phyloP scores from a whole-genome alignment of 2,888 invertebrate species.

The Drosophila niveifrons region DNA sequence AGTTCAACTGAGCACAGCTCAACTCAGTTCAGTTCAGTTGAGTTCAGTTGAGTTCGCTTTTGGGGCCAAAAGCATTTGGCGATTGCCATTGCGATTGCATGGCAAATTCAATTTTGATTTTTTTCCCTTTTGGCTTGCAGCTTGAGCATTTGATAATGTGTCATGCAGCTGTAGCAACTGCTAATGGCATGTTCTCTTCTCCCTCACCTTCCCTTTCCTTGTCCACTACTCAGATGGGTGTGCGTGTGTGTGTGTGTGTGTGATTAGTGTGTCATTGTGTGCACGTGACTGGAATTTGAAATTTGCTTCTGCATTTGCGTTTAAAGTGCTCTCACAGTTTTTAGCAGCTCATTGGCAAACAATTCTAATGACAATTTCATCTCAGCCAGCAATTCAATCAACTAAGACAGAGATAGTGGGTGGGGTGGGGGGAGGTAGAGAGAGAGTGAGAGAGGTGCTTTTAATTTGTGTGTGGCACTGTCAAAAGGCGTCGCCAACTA shows the following conservation, averaged over 20 bases:
- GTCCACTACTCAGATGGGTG: slow-evolving; percentile 3
- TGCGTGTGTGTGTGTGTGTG: slow-evolving; percentile 38
- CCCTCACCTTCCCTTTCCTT: neutral
- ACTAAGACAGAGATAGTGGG: neutral
- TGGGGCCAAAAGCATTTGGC: slow-evolving; percentile 6
- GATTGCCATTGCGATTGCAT: slow-evolving; percentile 47
- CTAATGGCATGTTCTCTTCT: slow-evolving; percentile 47
- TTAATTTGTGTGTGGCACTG: slow-evolving; percentile 27
- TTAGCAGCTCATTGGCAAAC: slow-evolving; percentile 68
- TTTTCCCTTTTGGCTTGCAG: slow-evolving; percentile 20
- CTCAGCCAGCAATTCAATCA: slow-evolving; percentile 35
- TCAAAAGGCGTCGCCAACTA: slow-evolving; percentile 34
- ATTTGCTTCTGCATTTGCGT: slow-evolving; percentile 44
- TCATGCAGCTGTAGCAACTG: slow-evolving; percentile 55
- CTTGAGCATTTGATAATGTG: slow-evolving; percentile 67
- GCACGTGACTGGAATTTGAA: slow-evolving; percentile 72
- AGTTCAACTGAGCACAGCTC: slow-evolving; percentile 35
- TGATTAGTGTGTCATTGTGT: slow-evolving; percentile 73
- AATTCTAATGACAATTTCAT: slow-evolving; percentile 56
- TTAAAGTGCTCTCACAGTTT: slow-evolving; percentile 36
- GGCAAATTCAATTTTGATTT: slow-evolving; percentile 77
- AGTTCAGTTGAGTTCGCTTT: slow-evolving; percentile 30
- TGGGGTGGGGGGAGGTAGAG: neutral
- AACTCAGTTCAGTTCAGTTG: slow-evolving; percentile 37
- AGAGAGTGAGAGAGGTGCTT: neutral